These are phyloP conservation scores for Oscheius myriophilus DNA, from an alignment of 2,888 invertebrate genomes.

Conservation along the genomic window DNA sequence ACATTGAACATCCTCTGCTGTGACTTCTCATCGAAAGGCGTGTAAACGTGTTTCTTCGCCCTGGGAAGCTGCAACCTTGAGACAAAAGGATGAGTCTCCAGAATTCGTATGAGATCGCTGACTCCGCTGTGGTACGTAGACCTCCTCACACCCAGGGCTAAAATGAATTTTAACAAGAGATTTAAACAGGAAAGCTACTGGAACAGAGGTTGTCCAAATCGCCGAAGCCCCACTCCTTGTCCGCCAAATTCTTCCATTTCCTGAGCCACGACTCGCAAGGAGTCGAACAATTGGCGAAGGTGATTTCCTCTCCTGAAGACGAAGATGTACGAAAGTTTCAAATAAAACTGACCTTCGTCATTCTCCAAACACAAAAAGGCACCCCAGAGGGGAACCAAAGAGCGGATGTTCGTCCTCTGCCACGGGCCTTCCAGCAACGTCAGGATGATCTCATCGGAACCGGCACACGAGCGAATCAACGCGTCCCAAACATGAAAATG, in stretches of 20 bases:
- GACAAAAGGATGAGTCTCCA: slow-evolving; percentile 12
- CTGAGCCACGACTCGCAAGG: not conserved
- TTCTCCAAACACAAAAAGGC: not conserved
- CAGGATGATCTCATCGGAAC: no score
- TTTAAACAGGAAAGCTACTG: not conserved
- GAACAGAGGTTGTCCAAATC: not conserved
- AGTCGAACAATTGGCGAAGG: not conserved
- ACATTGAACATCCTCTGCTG: slow-evolving; percentile 4
- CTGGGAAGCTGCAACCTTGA: not conserved
- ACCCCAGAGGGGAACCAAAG: not conserved
- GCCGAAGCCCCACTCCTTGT: not conserved
- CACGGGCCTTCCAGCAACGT: not conserved
- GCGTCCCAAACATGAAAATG: not conserved
- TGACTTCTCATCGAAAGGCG: not conserved
- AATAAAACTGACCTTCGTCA: not conserved
- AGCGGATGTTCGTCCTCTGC: not conserved
- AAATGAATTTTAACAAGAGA: no score
- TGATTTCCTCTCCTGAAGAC: not conserved
- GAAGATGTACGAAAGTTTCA: no score
- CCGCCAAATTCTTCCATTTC: slow-evolving; percentile 1
- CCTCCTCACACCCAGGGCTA: no score
- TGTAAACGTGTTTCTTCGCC: not conserved
- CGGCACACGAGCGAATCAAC: not conserved
- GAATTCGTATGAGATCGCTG: not conserved
- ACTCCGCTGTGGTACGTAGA: not conserved